Evolutionary conservation across 2,113 vertebrate genomes (phyloP).

Genomic region (Catagonus wagneri): DNA sequence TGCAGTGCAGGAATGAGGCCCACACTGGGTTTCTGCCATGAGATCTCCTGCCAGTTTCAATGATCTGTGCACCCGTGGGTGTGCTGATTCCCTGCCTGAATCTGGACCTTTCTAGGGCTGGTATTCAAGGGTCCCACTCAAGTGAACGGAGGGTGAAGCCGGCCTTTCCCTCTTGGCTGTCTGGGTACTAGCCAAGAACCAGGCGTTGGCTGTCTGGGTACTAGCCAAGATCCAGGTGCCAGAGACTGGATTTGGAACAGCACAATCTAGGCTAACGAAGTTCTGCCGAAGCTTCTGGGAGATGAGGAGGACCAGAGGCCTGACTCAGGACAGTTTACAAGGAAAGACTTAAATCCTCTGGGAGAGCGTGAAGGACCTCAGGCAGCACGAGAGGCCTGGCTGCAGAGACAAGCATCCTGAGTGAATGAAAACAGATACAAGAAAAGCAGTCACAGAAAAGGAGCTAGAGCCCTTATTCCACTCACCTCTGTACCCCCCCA

Average conservation of each 20-base stretch:
- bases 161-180: no score
- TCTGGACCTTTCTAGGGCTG: background rate
- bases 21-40: rapidly evolving
- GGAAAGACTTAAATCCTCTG: background rate
- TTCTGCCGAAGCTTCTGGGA: background rate
- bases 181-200: no score
- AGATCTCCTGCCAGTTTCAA: background rate
- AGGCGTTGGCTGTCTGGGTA: no score
- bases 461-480: background rate
- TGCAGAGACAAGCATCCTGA: background rate
- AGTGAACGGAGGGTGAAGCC: no score
- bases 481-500: background rate
- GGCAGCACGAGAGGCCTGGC: background rate
- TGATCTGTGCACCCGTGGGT: rapidly evolving
- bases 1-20: background rate
- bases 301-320: background rate
- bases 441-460: background rate
- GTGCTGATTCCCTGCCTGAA: background rate
- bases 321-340: background rate
- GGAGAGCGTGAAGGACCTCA: background rate
- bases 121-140: background rate
- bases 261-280: background rate
- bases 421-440: background rate
- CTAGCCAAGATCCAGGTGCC: background rate
- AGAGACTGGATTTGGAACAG: background rate